Percentiles rank a stretch among this genome's conserved stretches.
phyloP scores from a whole-genome alignment of 1,140 invertebrate species.

The Drosophila tristis region DNA sequence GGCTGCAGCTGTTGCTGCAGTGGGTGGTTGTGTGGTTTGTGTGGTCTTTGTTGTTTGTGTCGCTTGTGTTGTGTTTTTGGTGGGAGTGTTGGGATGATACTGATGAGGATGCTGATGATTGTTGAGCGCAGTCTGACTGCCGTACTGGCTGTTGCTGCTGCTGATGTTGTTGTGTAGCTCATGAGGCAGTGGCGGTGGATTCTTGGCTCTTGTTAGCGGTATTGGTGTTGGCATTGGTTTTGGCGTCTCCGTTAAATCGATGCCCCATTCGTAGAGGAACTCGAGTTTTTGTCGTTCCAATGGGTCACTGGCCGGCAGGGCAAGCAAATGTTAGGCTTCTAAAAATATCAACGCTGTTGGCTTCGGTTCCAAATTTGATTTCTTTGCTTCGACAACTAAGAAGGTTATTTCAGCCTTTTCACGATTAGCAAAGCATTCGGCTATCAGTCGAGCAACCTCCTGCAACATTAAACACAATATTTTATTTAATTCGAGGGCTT shows the following conservation, averaged over 20 bases:
- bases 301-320: slow-evolving; percentile 90
- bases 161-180: slow-evolving; percentile 57
- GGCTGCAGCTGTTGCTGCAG: slow-evolving; percentile 26
- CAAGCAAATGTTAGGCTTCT: slow-evolving; percentile 94
- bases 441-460: slow-evolving; percentile 94
- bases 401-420: slow-evolving; percentile 94
- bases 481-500: neutral
- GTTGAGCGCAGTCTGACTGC: slow-evolving; percentile 65
- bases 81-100: slow-evolving; percentile 53
- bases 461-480: slow-evolving; percentile 78
- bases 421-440: slow-evolving; percentile 94
- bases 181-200: slow-evolving; percentile 83
- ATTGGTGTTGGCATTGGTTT: slow-evolving; percentile 84
- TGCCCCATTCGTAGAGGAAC: slow-evolving; percentile 86
- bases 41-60: slow-evolving; percentile 13
- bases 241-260: slow-evolving; percentile 86
- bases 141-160: slow-evolving; percentile 51
- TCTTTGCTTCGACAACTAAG: slow-evolving; percentile 94
- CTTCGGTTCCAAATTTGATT: slow-evolving; percentile 94
- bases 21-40: slow-evolving; percentile 23
- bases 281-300: slow-evolving; percentile 85
- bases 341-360: slow-evolving; percentile 94
- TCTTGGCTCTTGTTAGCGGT: slow-evolving; percentile 84
- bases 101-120: slow-evolving; percentile 61
- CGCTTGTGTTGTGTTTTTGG: slow-evolving; percentile 19